Conservation (phyloP, 2,888 invertebrate species). For the Trichopria drosophilae region DNA sequence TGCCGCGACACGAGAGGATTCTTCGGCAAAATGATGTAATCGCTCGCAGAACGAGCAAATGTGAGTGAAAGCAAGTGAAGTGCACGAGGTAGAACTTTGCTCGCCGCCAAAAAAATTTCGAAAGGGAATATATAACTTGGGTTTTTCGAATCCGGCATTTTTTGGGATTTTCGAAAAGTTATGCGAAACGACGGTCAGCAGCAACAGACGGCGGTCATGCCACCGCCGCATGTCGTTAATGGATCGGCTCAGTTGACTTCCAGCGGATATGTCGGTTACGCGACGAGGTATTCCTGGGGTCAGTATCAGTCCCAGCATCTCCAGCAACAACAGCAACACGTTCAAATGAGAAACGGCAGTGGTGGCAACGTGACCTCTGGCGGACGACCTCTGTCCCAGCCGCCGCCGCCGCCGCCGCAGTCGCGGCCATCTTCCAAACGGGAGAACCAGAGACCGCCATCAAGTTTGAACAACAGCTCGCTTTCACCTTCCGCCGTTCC, state of each 20-base stretch:
- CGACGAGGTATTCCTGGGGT: conserved; percentile 59
- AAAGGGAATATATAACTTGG: too few species aligned
- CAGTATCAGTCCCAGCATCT: conserved; percentile 56
- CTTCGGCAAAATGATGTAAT: too few species aligned
- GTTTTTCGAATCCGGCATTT: too few species aligned
- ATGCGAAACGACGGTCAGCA: conserved; percentile 55
- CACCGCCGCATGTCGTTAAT: conserved; percentile 58
- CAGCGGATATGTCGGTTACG: conserved; percentile 63
- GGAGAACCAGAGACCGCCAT: conserved; percentile 43
- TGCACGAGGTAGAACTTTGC: too few species aligned
- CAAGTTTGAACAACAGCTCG: conserved; percentile 42
- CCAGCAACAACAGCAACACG: too few species aligned
- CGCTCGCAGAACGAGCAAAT: too few species aligned
- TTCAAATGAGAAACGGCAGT: conserved; percentile 32
- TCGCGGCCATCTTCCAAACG: conserved; percentile 49
- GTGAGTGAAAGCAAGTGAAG: too few species aligned
- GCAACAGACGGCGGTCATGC: conserved; percentile 55
- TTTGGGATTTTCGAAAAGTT: too few species aligned
- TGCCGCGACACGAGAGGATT: too few species aligned
- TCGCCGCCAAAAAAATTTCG: too few species aligned
- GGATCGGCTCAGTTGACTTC: conserved; percentile 59
- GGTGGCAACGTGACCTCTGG: conserved; percentile 29
- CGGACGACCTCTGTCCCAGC: conserved; percentile 51
- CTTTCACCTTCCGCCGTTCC: conserved; percentile 44
- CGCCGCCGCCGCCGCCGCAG: conserved; percentile 51